Conservation (phyloP, 2,797 vertebrate genomes). For the Esox lucius region DNA sequence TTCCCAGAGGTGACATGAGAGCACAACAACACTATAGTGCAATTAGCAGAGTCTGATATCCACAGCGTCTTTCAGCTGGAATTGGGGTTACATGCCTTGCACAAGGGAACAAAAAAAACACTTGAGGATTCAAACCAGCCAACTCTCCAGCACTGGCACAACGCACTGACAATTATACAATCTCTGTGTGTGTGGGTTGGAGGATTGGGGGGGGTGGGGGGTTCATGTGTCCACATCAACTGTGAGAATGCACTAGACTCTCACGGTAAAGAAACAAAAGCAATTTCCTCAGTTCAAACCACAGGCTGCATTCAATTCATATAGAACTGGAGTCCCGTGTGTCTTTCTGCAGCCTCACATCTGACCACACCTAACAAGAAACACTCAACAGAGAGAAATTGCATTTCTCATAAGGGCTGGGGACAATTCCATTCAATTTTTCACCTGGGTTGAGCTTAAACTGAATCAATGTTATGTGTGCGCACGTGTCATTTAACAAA, state of each 20-base stretch:
- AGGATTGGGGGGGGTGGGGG: not conserved
- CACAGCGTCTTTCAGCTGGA: too few species aligned
- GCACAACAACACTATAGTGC: constrained; percentile 30
- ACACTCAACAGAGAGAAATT: not conserved
- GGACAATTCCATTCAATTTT: not conserved
- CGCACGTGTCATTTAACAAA: too few species aligned
- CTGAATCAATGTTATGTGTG: too few species aligned
- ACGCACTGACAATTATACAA: too few species aligned
- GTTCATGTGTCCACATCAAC: not conserved
- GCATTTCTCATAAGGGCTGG: not conserved
- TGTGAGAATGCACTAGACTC: constrained; percentile 19
- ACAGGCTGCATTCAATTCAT: not conserved
- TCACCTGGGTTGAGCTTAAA: not conserved
- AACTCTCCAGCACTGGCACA: too few species aligned
- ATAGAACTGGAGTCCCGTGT: not conserved
- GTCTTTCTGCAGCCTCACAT: not conserved
- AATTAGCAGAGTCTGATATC: not conserved
- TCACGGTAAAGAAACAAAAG: constrained; percentile 16
- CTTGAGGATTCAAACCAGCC: too few species aligned
- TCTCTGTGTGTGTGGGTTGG: not conserved
- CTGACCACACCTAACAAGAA: constrained; percentile 25
- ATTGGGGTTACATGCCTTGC: too few species aligned
- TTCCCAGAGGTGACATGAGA: constrained; percentile 46
- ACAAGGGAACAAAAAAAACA: too few species aligned
- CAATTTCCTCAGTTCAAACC: constrained; percentile 23